Evolutionary conservation across 2,113 vertebrate species (phyloP), one percentile per base, ranked within the genome.

Genomic region (Procavia capensis): DNA sequence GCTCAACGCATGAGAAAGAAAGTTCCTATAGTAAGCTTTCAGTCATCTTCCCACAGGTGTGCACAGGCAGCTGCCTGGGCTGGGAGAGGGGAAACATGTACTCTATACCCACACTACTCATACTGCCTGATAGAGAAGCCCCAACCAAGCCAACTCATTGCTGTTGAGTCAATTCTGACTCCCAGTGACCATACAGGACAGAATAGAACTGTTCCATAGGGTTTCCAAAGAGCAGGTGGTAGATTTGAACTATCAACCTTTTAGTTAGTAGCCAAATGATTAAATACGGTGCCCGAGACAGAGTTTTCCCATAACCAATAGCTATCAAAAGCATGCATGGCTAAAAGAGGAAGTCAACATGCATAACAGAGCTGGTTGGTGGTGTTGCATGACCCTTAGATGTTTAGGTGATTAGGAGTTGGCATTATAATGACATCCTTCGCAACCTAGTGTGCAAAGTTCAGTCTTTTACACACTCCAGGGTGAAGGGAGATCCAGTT

Each of bases 381-480:
- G 87, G 70, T 29, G 80, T 82, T 92, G 36, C 17, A 80, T 83
- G 68, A 88, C 63, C n/a, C 31, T 22, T 50, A 64, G 78, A 66
- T 22, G 84, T 43, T 95, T 74, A 83, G 64, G 81, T 79, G 57
- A 25, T 84, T 76, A 80, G 27, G 92, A 94, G 57, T 20, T 82
- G 85, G 68, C 45, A 72, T 86, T 89, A 24, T 29, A 57, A 92
- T 91, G 64, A 78, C 63, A 90, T 78, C 16, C 54, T 90, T 72
- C 41, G 70, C 43, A 36, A 39, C 47, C n/a, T 41, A 29, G 41
- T 84, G 85, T 79, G 88, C 92, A 97, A 83, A 94, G 75, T 86
- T 96, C 24, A 86, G 63, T 87, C 47, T 95, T 88, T 88, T 91
- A 95, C 74, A 88, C 57, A 84, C 47, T 91, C 39, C 11, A 95